Base-by-base conservation (phyloP, 1,140 invertebrate genomes). In the Hycleus cichorii region DNA sequence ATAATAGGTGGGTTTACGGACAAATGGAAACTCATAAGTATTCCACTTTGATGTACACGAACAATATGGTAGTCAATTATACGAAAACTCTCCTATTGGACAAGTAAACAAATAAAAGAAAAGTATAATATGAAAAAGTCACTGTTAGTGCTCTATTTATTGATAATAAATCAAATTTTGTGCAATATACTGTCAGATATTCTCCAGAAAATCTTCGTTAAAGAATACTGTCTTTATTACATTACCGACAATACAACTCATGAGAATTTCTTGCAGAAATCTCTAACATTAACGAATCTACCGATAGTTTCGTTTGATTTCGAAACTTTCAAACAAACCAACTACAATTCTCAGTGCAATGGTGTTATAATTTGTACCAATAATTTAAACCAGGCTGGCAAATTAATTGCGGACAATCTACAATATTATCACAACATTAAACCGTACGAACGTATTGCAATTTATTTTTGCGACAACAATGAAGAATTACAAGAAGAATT, bases 351-450 rank as follows among this genome's bases (percentile, higher is more conserved):
- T 5, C 32, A 5, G 18, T 32, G 51, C 11, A 38, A 26, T 11
- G 51, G 42, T 11, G 44, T 38, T 38, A 38, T 53, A n/a, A 53
- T 53, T 46, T 38, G 26, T 12, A 45, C 51, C 9, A 38, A 45
- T 18, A 9, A 45, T 2, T 4, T 53, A 7, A 53, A 3, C 8
- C 7, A 53, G n/a, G 3, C 45, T 12, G 51, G 3, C 24, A n/a
- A 44, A 12, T 38, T 53, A n/a, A 32, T 53, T 25, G 8, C 39
- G 39, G 42, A 53, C 10, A 45, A 53, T 32, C 38, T 53, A 26
- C 26, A 46, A 32, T 27, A 45, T 18, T 12, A 40, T 27, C n/a
- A 38, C 6, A 53, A 10, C 11, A 53, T 53, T 45, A 18, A 38
- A 46, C 42, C 51, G 3, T 18, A 53, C 42, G 51, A 53, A 46